phyloP scores from a whole-genome alignment of 1,140 invertebrate genomes.

The Ips typographus region DNA sequence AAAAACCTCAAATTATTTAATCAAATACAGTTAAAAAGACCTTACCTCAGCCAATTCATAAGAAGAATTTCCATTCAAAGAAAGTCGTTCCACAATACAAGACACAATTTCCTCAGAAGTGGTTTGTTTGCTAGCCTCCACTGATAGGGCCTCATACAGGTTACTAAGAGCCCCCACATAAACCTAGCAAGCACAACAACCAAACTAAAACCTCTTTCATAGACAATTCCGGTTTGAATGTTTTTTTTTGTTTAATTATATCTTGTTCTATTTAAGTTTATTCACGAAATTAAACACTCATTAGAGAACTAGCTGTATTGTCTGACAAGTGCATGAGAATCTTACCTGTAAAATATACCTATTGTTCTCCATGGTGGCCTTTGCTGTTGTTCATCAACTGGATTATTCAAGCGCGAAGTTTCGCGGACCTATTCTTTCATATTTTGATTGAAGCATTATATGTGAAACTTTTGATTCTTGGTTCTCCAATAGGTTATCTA shows the following conservation, averaged over 20 bases:
- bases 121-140: conserved; percentile 90
- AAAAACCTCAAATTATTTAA: too few relatives aligned
- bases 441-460: too few relatives aligned
- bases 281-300: too few relatives aligned
- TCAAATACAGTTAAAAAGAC: too few relatives aligned
- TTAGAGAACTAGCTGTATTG: too few relatives aligned
- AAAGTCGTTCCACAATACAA: conserved; percentile 79
- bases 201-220: conserved; percentile 8
- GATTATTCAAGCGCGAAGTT: too few relatives aligned
- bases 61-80: conserved; percentile 66
- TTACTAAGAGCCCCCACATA: conserved; percentile 87
- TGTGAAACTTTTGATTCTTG: too few relatives aligned
- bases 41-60: conserved; percentile 89
- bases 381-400: too few relatives aligned
- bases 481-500: too few relatives aligned
- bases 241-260: neutral
- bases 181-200: conserved; percentile 55
- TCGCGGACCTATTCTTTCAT: too few relatives aligned
- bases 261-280: too few relatives aligned
- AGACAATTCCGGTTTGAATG: neutral
- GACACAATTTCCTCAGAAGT: conserved; percentile 86
- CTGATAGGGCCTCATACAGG: conserved; percentile 86
- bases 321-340: neutral
- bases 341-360: conserved; percentile 62
- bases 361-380: conserved; percentile 42